These are phyloP conservation scores for Umimayanthus kanabou DNA, from an alignment of 92 coral and sea anemone species.

Conservation along the genomic window DNA sequence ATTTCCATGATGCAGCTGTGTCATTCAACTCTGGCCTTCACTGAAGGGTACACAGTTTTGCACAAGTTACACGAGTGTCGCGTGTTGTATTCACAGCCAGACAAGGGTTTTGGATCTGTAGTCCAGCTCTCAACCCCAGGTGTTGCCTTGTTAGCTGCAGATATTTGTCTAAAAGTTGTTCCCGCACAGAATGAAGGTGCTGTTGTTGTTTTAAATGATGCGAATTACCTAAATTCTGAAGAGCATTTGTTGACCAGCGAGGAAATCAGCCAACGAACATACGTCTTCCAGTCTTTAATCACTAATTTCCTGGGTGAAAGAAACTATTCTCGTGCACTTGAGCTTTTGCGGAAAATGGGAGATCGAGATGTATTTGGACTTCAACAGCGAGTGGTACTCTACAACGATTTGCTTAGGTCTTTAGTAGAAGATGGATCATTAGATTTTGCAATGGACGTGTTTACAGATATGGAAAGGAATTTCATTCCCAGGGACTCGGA, in stretches of 20 bases:
- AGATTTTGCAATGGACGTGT: constrained; percentile 54
- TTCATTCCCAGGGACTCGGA: constrained; percentile 57
- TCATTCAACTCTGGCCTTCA: constrained; percentile 30
- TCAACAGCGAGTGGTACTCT: constrained; percentile 45
- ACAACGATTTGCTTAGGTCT: constrained; percentile 59
- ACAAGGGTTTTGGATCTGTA: constrained; percentile 50
- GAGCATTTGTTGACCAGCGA: constrained; percentile 37
- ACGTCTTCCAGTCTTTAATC: constrained; percentile 53
- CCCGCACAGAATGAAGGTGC: constrained; percentile 73
- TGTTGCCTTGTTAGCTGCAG: constrained; percentile 74
- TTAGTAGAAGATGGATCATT: constrained; percentile 55
- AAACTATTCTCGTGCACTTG: constrained; percentile 48
- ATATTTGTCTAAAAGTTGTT: constrained; percentile 66
- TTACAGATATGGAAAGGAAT: constrained; percentile 58
- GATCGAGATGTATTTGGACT: constrained; percentile 62
- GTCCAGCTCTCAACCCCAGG: constrained; percentile 54
- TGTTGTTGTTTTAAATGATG: constrained; percentile 70
- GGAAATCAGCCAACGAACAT: constrained; percentile 62
- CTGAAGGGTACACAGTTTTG: constrained; percentile 68
- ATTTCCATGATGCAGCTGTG: constrained; percentile 73
- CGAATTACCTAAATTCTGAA: constrained; percentile 59
- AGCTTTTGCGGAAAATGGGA: constrained; percentile 65
- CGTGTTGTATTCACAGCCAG: constrained; percentile 63
- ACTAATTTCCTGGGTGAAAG: constrained; percentile 40
- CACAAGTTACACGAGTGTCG: constrained; percentile 70